These are phyloP conservation scores for Folsomia manolachei DNA, from an alignment of 2,888 invertebrate genomes.

Conservation along the genomic window DNA sequence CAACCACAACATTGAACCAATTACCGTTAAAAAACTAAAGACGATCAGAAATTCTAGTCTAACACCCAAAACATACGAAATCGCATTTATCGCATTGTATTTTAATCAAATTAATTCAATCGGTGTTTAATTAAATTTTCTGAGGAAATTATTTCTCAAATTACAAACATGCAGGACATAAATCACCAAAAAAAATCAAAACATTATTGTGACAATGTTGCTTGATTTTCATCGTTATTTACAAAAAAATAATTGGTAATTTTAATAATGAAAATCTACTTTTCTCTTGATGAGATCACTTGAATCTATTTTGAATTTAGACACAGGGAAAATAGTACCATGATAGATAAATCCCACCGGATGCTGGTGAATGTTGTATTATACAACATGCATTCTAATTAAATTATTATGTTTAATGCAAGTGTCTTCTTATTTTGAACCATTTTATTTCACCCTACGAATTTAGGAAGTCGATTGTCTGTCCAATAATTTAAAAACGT, in stretches of 20 bases:
- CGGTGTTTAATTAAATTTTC: not conserved
- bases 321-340: no score
- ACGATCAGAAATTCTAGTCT: conserved; percentile 15
- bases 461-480: no score
- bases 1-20: not conserved
- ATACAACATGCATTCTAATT: no score
- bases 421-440: no score
- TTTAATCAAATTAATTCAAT: not conserved
- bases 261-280: not conserved
- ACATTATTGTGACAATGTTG: conserved; percentile 2
- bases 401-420: no score
- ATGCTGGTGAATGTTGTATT: no score
- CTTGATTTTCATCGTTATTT: not conserved
- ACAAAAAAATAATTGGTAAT: conserved; percentile 2
- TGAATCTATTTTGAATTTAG: no score
- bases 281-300: conserved; percentile 19
- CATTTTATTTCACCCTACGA: no score
- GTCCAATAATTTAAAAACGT: no score
- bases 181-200: not conserved
- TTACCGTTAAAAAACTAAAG: no score
- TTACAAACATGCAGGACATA: not conserved
- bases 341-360: no score
- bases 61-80: not conserved
- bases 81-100: not conserved
- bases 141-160: not conserved